Conservation (phyloP, 2,888 invertebrate genomes). For the Scaptomyza reducta region DNA sequence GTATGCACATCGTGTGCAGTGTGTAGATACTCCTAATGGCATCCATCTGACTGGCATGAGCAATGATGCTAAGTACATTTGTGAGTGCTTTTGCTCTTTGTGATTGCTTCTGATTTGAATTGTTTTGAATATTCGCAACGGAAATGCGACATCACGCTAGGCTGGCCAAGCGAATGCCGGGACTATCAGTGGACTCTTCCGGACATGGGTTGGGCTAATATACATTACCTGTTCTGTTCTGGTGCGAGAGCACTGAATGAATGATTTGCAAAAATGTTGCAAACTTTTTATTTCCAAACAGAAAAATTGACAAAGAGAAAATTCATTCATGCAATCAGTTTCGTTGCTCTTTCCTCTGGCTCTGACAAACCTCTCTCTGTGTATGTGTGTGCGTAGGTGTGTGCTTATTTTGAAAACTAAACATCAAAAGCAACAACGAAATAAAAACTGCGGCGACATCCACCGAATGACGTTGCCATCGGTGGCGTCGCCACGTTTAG, state of each 20-base stretch:
- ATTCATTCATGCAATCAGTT: conserved; percentile 65
- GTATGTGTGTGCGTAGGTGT: conserved; percentile 44
- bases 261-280: conserved; percentile 56
- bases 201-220: conserved; percentile 42
- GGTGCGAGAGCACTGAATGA: conserved; percentile 33
- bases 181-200: conserved; percentile 38
- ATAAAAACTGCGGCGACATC: conserved; percentile 38
- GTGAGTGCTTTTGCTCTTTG: conserved; percentile 18
- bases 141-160: conserved; percentile 74
- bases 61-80: conserved; percentile 49
- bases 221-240: conserved; percentile 16
- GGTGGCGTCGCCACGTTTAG: conserved; percentile 15
- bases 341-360: conserved; percentile 10
- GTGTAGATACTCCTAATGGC: conserved; percentile 40
- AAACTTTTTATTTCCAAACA: conserved; percentile 34
- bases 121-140: conserved; percentile 60
- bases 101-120: conserved; percentile 13
- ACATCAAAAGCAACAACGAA: conserved; percentile 32
- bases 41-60: conserved; percentile 58
- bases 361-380: conserved; percentile 24
- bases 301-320: conserved; percentile 15
- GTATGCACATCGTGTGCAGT: conserved; percentile 24
- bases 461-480: conserved; percentile 54
- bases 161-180: conserved; percentile 39
- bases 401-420: conserved; percentile 65